phyloP scores from a whole-genome alignment of 2,113 vertebrate genomes.

The Xiphias gladius region DNA sequence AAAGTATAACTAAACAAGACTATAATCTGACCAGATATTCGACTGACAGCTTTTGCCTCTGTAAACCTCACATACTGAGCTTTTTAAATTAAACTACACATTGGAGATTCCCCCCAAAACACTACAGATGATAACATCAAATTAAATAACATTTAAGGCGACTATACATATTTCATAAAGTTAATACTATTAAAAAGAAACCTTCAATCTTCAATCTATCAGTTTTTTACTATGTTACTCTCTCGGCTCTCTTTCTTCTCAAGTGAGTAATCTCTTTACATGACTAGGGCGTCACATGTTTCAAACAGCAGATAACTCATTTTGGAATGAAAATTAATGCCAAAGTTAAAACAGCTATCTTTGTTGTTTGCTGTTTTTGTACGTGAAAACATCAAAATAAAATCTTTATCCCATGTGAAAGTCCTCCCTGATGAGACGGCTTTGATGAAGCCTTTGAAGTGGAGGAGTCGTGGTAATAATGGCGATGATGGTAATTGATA shows the following conservation, averaged over 20 bases:
- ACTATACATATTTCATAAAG: not conserved
- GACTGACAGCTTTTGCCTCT: too few relatives aligned
- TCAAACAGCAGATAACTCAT: slow-evolving; percentile 57
- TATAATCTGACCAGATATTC: too few relatives aligned
- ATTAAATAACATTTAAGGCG: not conserved
- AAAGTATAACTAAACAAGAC: too few relatives aligned
- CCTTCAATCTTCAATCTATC: not conserved
- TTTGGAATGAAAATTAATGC: slow-evolving; percentile 65
- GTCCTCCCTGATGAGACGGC: slow-evolving; percentile 56
- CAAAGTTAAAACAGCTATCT: slow-evolving; percentile 67
- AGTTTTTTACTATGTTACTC: not conserved
- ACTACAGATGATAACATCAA: not conserved
- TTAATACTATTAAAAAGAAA: not conserved
- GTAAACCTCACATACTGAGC: not conserved
- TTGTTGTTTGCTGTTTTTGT: slow-evolving; percentile 65
- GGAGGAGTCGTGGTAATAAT: slow-evolving; percentile 64
- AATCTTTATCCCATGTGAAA: slow-evolving; percentile 72
- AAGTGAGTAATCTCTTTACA: slow-evolving; percentile 12
- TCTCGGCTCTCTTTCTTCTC: slow-evolving; percentile 27
- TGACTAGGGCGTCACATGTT: slow-evolving; percentile 52
- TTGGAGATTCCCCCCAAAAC: not conserved
- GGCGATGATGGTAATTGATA: slow-evolving; percentile 76
- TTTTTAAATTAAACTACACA: not conserved
- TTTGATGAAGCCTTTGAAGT: slow-evolving; percentile 80
- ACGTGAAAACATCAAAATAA: slow-evolving; percentile 68